Conservation (phyloP, 2,888 invertebrate species). For the Hirtodrosophila duncani region DNA sequence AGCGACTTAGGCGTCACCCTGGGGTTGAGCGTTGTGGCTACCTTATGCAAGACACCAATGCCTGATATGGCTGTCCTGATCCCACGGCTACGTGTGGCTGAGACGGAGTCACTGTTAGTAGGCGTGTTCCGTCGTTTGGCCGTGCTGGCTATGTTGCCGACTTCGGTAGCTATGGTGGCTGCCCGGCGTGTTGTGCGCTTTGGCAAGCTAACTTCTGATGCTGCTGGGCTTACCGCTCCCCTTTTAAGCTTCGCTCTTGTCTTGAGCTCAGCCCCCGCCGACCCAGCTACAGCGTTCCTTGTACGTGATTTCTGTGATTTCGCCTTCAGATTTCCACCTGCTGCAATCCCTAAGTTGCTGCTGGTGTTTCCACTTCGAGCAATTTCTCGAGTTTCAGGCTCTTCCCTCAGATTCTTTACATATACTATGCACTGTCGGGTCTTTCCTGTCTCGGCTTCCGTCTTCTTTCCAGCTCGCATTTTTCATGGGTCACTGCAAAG, state of each 20-base stretch:
- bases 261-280: no score
- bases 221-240: no score
- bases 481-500: constrained; percentile 57
- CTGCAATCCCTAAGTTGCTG: no score
- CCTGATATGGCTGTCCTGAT: not conserved
- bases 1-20: no score
- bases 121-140: constrained; percentile 12
- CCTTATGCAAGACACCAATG: no score
- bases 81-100: not conserved
- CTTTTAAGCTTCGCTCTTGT: no score
- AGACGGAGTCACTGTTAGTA: not conserved
- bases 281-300: no score
- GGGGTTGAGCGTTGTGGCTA: no score
- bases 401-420: constrained; percentile 66
- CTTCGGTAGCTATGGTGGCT: not conserved
- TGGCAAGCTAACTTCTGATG: not conserved
- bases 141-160: not conserved
- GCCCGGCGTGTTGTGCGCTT: constrained; percentile 2
- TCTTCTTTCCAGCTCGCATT: constrained; percentile 75
- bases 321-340: no score
- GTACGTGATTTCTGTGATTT: no score
- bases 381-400: constrained; percentile 6
- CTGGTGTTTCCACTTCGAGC: constrained; percentile 13
- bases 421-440: constrained; percentile 76
- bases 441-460: constrained; percentile 58